Conservation (phyloP, 2,113 vertebrate species). For the Oceanodroma tethys region DNA sequence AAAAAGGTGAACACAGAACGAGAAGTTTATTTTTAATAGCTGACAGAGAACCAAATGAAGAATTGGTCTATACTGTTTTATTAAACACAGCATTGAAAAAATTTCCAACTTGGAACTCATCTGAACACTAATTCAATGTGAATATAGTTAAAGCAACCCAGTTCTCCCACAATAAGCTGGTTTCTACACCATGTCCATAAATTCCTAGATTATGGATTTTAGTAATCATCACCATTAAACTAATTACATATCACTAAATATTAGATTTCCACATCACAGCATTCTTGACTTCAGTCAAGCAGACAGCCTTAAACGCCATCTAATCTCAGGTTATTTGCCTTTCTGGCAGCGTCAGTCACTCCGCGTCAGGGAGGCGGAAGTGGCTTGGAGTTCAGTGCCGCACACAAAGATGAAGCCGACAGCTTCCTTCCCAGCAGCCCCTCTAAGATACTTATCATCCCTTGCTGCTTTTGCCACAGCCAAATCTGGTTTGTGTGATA, state of each 20-base stretch:
- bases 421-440: background rate
- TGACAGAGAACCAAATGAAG: background rate
- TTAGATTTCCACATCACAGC: constrained; percentile 23
- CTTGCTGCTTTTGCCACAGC: background rate
- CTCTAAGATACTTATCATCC: background rate
- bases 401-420: background rate
- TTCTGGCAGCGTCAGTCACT: background rate
- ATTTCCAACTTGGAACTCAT: background rate
- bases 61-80: background rate
- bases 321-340: background rate
- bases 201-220: constrained; percentile 25
- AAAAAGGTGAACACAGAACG: background rate
- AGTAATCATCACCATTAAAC: background rate
- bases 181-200: background rate
- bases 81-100: background rate
- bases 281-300: background rate
- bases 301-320: background rate
- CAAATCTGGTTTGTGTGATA: background rate
- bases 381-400: background rate
- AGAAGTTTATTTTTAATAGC: background rate
- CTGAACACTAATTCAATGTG: background rate
- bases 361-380: background rate
- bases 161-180: background rate
- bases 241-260: constrained; percentile 30
- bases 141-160: background rate